These are phyloP conservation scores for Carduelis carduelis DNA, from an alignment of 2,797 vertebrate genomes.

Conservation along the genomic window DNA sequence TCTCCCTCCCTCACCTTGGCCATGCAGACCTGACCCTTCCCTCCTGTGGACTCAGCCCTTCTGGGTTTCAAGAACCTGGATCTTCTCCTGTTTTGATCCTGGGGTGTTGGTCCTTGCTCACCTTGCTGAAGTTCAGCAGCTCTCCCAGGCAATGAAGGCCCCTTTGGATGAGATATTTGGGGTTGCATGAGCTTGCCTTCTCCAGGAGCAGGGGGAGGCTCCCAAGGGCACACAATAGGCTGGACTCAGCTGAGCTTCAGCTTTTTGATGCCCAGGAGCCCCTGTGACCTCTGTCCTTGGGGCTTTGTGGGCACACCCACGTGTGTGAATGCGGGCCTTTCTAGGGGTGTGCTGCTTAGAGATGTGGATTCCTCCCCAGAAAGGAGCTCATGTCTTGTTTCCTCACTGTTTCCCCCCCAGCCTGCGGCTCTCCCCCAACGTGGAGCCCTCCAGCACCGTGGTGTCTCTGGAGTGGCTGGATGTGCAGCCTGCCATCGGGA, in stretches of 20 bases:
- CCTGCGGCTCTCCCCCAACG: conserved; percentile 84
- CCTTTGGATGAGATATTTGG: not conserved
- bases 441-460: conserved; percentile 95
- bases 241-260: not conserved
- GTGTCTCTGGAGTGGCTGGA: conserved; percentile 96
- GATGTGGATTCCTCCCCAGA: not conserved
- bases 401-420: conserved; percentile 64
- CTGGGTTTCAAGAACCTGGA: not conserved
- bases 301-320: not conserved
- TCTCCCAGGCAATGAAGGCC: not conserved
- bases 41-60: not conserved
- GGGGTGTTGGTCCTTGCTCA: not conserved
- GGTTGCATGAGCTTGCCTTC: not conserved
- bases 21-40: rapidly evolving
- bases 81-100: not conserved
- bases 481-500: conserved; percentile 92
- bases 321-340: not conserved
- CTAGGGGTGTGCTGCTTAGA: not conserved
- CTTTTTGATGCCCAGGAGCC: not conserved
- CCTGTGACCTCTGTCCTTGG: not conserved
- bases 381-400: not conserved
- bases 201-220: not conserved
- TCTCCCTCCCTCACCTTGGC: not conserved
- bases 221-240: not conserved
- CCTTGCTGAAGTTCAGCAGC: not conserved